Evolutionary conservation across 2,113 vertebrate genomes (phyloP).

Genomic region (Hemicordylus capensis): DNA sequence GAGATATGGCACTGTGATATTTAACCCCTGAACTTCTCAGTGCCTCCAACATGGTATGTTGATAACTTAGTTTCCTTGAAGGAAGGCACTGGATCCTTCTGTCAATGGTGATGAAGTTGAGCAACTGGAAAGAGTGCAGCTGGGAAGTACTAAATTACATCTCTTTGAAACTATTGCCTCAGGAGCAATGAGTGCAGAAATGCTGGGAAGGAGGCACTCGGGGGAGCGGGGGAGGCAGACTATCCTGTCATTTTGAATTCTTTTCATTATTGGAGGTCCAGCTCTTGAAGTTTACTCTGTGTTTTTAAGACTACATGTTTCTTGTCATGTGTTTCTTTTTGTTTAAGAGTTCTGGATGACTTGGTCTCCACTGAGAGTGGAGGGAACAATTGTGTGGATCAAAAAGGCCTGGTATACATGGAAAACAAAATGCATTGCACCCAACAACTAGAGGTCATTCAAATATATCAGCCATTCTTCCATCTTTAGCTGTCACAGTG

Average conservation of each 20-base stretch:
- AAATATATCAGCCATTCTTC: neutral
- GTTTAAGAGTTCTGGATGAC: neutral
- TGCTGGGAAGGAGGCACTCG: neutral
- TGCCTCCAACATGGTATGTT: neutral
- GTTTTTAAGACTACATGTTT: slow-evolving; percentile 1
- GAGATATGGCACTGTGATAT: neutral
- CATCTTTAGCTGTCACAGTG: neutral
- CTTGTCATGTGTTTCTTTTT: neutral
- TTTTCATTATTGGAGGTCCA: neutral
- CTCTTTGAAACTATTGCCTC: neutral
- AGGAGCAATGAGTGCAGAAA: rapidly evolving
- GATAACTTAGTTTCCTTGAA: neutral
- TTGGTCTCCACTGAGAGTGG: neutral
- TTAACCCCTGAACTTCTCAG: neutral
- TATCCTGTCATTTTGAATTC: slow-evolving; percentile 3
- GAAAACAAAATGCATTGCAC: neutral
- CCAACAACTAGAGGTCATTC: too few relatives aligned
- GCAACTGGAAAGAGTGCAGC: neutral
- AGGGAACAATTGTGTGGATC: neutral
- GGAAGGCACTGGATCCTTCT: neutral
- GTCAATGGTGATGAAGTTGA: neutral
- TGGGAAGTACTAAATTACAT: slow-evolving; percentile 8
- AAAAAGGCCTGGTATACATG: neutral
- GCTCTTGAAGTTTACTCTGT: neutral
- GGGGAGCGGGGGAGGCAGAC: neutral